Evolutionary conservation across 2,113 vertebrate genomes (phyloP), one percentile per base, ranked within the genome.

Genomic region (Cryptomyrus ogoouensis): DNA sequence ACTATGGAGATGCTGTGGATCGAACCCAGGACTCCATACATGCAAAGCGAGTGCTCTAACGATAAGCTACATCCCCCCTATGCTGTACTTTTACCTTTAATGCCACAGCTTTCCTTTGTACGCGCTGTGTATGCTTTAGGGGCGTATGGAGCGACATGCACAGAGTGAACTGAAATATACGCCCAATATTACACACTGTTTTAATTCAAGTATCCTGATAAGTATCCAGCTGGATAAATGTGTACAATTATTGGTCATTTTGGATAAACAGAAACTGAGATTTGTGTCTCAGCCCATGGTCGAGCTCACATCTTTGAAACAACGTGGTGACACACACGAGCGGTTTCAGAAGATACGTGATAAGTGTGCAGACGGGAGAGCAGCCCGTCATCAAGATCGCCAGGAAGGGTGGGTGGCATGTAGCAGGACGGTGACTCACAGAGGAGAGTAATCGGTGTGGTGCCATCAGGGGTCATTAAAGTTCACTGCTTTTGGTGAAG

Each of bases 401-500:
- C 31, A 21, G 17, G 39, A n/a, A 31, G 35, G 27, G 5, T 31
- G 42, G 21, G 66, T 49, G 10, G 39, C 56, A 2, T 31, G 24
- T 47, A 62, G 46, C 58, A 74, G 58, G 70, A 66, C 35, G 46
- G 88, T 62, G 62, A 8, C n/a, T 74, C 44, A 42, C 46, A 46
- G 66, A 3, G n/a, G 12, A 74, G 88, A 24, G 84, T n/a, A 24
- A 24, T 47, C 8, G 39, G 31, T 31, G 31, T 47, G 66, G 44
- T 39, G 52, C 53, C 74, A 83, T 83, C 80, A 52, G 66, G 27
- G 8, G 2, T 13, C 10, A 70, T 70, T 70, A 31, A 50, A 47
- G 88, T 56, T 89, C 47, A 44, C n/a, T 83, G 50, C 47, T 42
- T 89, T 56, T 89, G 49, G 9, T 17, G 74, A 50, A 83, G 80